Conservation (phyloP, 2,113 vertebrate species). For the Hyla sarda region DNA sequence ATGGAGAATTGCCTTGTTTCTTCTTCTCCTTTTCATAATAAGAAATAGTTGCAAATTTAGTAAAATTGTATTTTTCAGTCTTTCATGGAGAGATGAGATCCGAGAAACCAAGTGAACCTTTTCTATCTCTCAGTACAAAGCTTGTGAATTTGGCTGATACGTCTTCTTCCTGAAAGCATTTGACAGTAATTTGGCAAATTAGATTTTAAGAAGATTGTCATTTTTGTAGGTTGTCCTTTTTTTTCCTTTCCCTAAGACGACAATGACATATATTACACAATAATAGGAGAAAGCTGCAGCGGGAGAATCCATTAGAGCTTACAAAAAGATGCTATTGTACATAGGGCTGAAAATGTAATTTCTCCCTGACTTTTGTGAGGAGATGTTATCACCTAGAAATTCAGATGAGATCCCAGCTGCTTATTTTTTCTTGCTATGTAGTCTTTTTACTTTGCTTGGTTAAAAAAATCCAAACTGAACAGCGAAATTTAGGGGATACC, state of each 20-base stretch:
- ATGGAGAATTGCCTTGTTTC: neutral
- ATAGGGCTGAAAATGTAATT: neutral
- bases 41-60: neutral
- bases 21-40: neutral
- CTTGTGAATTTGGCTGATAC: neutral
- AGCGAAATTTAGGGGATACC: no score
- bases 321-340: conserved; percentile 25
- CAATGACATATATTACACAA: conserved; percentile 38
- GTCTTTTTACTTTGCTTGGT: neutral
- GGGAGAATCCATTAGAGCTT: conserved; percentile 27
- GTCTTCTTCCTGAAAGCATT: conserved; percentile 3
- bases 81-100: conserved; percentile 8
- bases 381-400: no score
- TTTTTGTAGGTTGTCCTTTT: conserved; percentile 4
- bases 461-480: neutral
- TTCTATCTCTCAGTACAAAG: neutral
- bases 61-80: neutral
- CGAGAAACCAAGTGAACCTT: neutral
- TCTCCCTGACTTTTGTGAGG: neutral
- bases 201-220: conserved; percentile 38
- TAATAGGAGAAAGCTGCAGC: conserved; percentile 25
- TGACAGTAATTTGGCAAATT: conserved; percentile 46
- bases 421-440: neutral
- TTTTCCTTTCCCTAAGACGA: conserved; percentile 13
- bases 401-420: conserved; percentile 1